These are phyloP conservation scores for Loripinus fragilis DNA, from an alignment of 2,888 invertebrate genomes.

Conservation along the genomic window DNA sequence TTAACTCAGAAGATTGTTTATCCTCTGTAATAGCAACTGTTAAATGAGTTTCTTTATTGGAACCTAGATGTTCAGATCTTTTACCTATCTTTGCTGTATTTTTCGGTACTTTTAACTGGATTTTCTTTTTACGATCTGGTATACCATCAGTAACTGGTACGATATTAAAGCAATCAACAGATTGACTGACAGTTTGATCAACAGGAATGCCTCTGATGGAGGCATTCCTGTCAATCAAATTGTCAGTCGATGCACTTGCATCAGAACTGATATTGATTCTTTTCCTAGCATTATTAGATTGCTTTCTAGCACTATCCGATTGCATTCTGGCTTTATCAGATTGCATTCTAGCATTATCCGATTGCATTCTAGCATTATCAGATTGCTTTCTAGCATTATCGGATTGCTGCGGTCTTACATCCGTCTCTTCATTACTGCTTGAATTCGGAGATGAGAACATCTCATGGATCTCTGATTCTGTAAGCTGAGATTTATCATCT, in stretches of 20 bases:
- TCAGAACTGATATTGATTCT: too few relatives aligned
- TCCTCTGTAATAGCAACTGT: neutral
- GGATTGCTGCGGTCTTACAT: neutral
- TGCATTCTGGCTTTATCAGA: too few relatives aligned
- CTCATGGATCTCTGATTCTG: constrained; percentile 16
- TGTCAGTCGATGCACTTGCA: neutral
- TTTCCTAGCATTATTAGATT: too few relatives aligned
- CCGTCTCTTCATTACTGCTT: neutral
- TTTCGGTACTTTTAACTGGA: constrained; percentile 38
- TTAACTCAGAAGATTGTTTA: constrained; percentile 15
- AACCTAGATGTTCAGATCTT: too few relatives aligned
- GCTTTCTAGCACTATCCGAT: too few relatives aligned
- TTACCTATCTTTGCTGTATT: neutral
- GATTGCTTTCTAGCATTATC: neutral
- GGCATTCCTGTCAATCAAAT: too few relatives aligned
- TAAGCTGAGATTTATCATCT: constrained; percentile 1
- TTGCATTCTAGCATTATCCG: too few relatives aligned
- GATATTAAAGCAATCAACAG: constrained; percentile 47
- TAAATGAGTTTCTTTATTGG: neutral
- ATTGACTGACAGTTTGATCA: constrained; percentile 21
- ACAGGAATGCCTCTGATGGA: too few relatives aligned
- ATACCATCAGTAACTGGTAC: constrained; percentile 51
- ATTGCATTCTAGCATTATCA: neutral
- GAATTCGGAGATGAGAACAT: constrained; percentile 5
- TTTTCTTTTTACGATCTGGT: constrained; percentile 26